phyloP scores from a whole-genome alignment of 2,797 vertebrate species.

The Microctenopoma lineatum region DNA sequence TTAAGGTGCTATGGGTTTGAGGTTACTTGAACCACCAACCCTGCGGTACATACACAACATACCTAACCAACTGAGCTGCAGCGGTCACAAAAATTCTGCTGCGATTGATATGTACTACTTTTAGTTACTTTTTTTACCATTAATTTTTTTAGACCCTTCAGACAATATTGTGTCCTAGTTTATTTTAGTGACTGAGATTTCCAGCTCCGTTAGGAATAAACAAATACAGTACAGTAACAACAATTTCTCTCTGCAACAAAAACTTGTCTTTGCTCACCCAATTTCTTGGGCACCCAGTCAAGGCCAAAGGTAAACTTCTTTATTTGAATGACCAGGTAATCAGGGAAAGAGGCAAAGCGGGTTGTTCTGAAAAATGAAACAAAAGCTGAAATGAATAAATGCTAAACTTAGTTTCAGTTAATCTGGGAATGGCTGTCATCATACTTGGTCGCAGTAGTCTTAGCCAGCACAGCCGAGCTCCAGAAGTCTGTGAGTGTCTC shows the following conservation, averaged over 20 bases:
- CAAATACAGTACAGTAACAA: not conserved
- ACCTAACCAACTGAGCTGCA: too few relatives aligned
- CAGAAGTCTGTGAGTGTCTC: slow-evolving; percentile 98
- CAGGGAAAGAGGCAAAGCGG: slow-evolving; percentile 98
- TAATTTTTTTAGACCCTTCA: not conserved
- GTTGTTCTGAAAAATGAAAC: slow-evolving; percentile 87
- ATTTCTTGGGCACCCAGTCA: slow-evolving; percentile 99
- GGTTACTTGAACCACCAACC: too few relatives aligned
- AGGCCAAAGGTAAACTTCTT: slow-evolving; percentile 99
- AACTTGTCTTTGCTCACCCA: slow-evolving; percentile 84
- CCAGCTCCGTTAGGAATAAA: not conserved
- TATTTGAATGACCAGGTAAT: slow-evolving; percentile 98
- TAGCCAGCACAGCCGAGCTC: slow-evolving; percentile 97
- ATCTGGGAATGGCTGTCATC: slow-evolving; percentile 33
- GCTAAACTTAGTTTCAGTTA: not conserved
- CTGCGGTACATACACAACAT: too few relatives aligned
- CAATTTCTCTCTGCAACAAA: not conserved
- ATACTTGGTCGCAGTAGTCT: slow-evolving; percentile 98
- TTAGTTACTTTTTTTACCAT: too few relatives aligned
- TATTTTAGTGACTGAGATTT: not conserved
- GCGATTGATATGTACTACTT: not conserved
- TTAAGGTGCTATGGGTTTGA: too few relatives aligned
- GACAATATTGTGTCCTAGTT: not conserved
- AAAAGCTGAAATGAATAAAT: slow-evolving; percentile 19
- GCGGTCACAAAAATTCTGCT: not conserved